Base-by-base conservation (phyloP, 2,113 vertebrate genomes). In the Dipodomys merriami region DNA sequence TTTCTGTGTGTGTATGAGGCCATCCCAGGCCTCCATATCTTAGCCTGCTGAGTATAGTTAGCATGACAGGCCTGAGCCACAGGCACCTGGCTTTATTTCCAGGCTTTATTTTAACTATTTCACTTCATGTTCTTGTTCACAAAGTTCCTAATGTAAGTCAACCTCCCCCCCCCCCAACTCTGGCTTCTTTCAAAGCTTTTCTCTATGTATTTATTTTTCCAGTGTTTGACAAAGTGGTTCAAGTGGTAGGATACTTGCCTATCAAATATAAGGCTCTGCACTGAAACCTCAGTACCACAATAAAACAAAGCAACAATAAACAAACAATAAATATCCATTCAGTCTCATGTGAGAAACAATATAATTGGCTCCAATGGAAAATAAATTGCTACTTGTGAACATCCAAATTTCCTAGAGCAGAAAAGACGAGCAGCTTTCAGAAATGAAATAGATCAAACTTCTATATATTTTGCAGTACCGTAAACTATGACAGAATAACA, bases 291-390 rank as follows among this genome's bases (percentile, higher is more conserved):
- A 6, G 60, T 62, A 62, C 60, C 60, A 19, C 60, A 16, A 62
- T 5, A 22, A 62, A 62, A 62, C 15, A 62, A 62, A 62, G 5
- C 15, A 62, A 62, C 16, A 10, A 49, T 39, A 39, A 39, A 39
- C 39, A 49, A 49, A 49, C 10, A 49, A 49, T 49, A 49, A 49
- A 49, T 39, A 39, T 39, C 39, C 39, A 39, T 39, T 39, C 60
- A 57, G 18, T 76, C 60, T 95, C 49, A 68, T 44, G 49, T 88
- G 76, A 88, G 39, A 77, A 84, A 91, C 74, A 88, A 83, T 60
- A 84, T 57, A 19, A 83, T 2, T 83, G 39, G 35, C 20, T 22
- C 12, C 3, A 30, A 29, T 46, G 46, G 39, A 92, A 85, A 12
- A 78, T 68, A 91, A 60, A 49, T 20, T 46, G 4, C 39, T n/a